A percentile compares a stretch with the other conserved stretches of the same genome.
Evolutionary conservation across 2,113 vertebrate genomes (phyloP).

Genomic region (Natator depressus): DNA sequence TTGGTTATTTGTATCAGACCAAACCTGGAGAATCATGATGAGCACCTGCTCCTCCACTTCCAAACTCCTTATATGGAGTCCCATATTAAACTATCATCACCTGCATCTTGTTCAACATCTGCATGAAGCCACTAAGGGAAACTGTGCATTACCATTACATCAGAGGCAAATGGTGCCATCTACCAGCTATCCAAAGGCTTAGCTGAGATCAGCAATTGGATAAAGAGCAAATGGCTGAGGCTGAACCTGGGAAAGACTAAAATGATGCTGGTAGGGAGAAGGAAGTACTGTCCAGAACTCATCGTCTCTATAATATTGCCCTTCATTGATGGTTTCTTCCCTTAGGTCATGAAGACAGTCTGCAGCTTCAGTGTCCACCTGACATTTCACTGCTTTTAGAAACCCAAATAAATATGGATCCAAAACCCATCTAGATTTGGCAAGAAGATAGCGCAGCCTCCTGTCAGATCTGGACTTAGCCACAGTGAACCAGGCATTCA

Average conservation of each 20-base stretch:
- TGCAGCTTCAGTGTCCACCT: not conserved
- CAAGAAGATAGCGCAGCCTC: not conserved
- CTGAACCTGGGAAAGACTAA: not conserved
- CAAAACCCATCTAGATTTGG: not conserved
- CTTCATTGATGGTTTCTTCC: not conserved
- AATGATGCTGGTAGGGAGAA: not conserved
- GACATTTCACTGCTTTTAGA: not conserved
- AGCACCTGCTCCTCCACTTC: not conserved
- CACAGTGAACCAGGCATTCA: no score
- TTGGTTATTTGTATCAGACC: no score
- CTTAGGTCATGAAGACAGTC: not conserved
- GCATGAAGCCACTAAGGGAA: not conserved
- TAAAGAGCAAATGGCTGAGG: not conserved
- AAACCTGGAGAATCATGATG: no score
- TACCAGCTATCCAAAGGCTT: not conserved
- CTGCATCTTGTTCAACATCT: not conserved
- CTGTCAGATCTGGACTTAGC: not conserved
- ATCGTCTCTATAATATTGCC: not conserved
- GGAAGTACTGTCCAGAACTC: not conserved
- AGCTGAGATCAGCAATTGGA: not conserved
- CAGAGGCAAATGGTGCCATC: not conserved
- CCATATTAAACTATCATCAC: not conserved
- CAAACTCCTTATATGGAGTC: not conserved
- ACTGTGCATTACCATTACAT: not conserved
- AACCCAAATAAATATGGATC: not conserved